Evolutionary conservation across 2,113 vertebrate genomes (phyloP), one percentile per base, ranked within the genome.

Genomic region (Corapipo altera): DNA sequence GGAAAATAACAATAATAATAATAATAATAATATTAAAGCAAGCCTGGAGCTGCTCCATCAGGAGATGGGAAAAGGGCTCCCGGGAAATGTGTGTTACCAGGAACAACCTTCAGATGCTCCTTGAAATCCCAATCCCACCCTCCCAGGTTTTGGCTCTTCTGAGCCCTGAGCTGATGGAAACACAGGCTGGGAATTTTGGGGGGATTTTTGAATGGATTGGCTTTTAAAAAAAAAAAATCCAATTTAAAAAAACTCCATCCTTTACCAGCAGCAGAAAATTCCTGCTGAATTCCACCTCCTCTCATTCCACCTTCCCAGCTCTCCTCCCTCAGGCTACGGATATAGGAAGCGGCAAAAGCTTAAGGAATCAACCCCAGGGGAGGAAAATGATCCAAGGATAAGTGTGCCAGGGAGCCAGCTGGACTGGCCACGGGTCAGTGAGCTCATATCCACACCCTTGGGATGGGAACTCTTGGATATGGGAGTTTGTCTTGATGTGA

Each of bases 401-500:
- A 74, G 9, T 5, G 32, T 44, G 75, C 49, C 39, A 69, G 75
- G 80, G 58, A 81, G 76, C 18, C 96, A 96, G 93, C 87, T 93
- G 93, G 80, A 16, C 67, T n/a, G 91, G 86, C 49, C 96, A 95
- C 0, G 69, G 95, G 70, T 59, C 64, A 78, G 67, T 27, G 65
- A 8, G 80, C 70, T 93, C 81, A 49, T 4, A 32, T 35, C 65
- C 77, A 84, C 65, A 33, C 46, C 74, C 93, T 30, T 9, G 66
- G 90, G 81, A 93, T 55, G 46, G 6, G 43, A 95, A 79, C 7
- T 70, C 76, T 30, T 22, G 15, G 83, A 79, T 57, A 79, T 2
- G 3, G 26, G 1, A 0, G 6, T n/a, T 81, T 2, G 0, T 54
- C 75, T 52, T 37, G 75, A 44, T 3, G 0, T 4, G 69, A 91